Conservation (phyloP, 2,797 vertebrate genomes). For the Pipistrellus kuhlii region DNA sequence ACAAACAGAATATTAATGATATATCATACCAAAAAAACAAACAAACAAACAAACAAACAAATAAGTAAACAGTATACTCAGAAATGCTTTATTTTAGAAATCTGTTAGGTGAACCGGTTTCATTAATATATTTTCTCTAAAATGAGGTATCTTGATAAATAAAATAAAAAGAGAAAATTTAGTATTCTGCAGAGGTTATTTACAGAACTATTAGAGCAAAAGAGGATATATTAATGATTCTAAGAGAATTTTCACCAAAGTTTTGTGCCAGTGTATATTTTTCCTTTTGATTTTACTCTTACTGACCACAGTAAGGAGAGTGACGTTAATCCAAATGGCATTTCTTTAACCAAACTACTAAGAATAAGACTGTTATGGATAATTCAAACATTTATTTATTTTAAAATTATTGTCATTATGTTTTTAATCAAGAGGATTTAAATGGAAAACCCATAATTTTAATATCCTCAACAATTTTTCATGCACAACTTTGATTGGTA, state of each 20-base stretch:
- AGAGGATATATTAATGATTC: slow-evolving; percentile 5
- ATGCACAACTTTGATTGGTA: not conserved
- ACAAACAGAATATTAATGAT: not conserved
- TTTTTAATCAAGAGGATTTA: not conserved
- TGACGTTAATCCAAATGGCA: not conserved
- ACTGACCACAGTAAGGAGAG: not conserved
- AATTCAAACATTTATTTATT: slow-evolving; percentile 1
- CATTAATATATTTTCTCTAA: slow-evolving; percentile 10
- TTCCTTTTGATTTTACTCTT: slow-evolving; percentile 3
- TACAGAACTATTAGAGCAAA: not conserved
- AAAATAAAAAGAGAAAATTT: slow-evolving; percentile 24
- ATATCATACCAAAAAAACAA: not conserved
- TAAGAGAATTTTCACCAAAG: not conserved
- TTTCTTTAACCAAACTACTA: slow-evolving; percentile 10
- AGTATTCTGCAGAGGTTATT: not conserved
- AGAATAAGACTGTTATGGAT: not conserved
- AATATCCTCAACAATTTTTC: slow-evolving; percentile 7
- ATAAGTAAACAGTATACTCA: not conserved
- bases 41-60: not conserved
- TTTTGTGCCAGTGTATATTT: not conserved
- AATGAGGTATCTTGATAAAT: not conserved
- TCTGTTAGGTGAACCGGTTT: not conserved
- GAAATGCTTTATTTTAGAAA: not conserved
- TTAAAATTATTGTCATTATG: not conserved
- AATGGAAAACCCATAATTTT: not conserved